Percentiles rank a stretch among this genome's conserved stretches.
These are phyloP conservation scores for Portunus trituberculatus DNA, from an alignment of 1,140 invertebrate species.

Conservation along the genomic window DNA sequence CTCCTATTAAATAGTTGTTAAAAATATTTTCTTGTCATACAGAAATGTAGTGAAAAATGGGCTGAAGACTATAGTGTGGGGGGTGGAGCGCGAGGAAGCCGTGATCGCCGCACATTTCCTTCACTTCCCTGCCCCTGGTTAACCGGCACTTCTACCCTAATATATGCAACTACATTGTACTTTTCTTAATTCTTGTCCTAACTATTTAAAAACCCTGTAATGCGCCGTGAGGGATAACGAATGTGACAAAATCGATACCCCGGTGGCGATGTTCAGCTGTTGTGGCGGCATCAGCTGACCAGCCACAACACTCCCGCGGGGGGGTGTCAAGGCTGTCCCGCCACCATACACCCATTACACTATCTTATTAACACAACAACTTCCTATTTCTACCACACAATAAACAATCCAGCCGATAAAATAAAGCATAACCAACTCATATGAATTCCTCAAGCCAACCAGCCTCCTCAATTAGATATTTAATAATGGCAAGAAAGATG, in stretches of 20 bases:
- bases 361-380: neutral
- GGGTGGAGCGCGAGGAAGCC: slow-evolving; percentile 32
- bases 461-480: neutral
- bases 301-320: slow-evolving; percentile 71
- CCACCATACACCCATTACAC: slow-evolving; percentile 56
- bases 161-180: neutral
- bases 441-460: no score
- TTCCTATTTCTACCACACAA: neutral
- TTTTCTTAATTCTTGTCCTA: neutral
- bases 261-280: slow-evolving; percentile 75
- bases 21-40: neutral
- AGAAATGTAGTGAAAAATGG: neutral
- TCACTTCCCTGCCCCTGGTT: slow-evolving; percentile 32
- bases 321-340: slow-evolving; percentile 53
- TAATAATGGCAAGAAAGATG: slow-evolving; percentile 4
- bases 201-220: neutral
- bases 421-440: neutral
- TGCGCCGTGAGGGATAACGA: slow-evolving; percentile 1
- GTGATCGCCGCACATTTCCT: slow-evolving; percentile 67
- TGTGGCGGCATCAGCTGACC: slow-evolving; percentile 71
- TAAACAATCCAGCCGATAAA: neutral
- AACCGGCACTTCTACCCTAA: neutral
- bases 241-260: slow-evolving; percentile 71
- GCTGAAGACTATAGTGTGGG: slow-evolving; percentile 47
- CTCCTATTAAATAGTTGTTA: neutral